phyloP scores from a whole-genome alignment of 1,140 invertebrate genomes.

The Macrotrachela quadricornifera region DNA sequence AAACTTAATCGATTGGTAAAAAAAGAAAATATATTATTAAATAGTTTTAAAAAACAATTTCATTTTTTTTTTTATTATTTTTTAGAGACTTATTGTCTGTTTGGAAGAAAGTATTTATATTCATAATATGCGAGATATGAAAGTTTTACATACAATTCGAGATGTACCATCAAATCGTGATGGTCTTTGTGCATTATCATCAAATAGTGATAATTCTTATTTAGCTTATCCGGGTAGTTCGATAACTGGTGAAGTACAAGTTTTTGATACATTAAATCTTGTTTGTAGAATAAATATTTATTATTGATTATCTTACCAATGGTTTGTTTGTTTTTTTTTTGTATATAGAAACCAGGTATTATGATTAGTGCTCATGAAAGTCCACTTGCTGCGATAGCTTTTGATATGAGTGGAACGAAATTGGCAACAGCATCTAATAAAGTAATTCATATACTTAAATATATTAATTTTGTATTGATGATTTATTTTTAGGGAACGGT shows the following conservation, averaged over 20 bases:
- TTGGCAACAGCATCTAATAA: slow-evolving; percentile 73
- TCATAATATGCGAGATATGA: slow-evolving; percentile 97
- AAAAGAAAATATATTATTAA: slow-evolving; percentile 15
- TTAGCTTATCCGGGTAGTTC: slow-evolving; percentile 87
- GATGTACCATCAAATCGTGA: slow-evolving; percentile 83
- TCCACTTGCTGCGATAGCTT: slow-evolving; percentile 75
- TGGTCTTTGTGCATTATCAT: slow-evolving; percentile 73
- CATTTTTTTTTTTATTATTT: slow-evolving; percentile 13
- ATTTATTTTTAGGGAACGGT: slow-evolving; percentile 57
- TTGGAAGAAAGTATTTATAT: slow-evolving; percentile 91
- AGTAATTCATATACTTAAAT: slow-evolving; percentile 12
- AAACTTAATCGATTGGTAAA: slow-evolving; percentile 80
- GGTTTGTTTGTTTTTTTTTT: slow-evolving; percentile 9
- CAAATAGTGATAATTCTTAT: slow-evolving; percentile 66
- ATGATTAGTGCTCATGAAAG: slow-evolving; percentile 91
- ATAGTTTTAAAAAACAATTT: slow-evolving; percentile 5
- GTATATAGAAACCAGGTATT: slow-evolving; percentile 61
- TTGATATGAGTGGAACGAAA: slow-evolving; percentile 59
- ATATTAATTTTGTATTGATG: background rate
- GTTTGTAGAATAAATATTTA: slow-evolving; percentile 33
- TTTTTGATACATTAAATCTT: slow-evolving; percentile 87
- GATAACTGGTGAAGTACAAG: slow-evolving; percentile 79
- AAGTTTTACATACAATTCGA: slow-evolving; percentile 84
- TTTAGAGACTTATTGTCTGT: slow-evolving; percentile 77
- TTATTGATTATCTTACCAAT: slow-evolving; percentile 1